Percentiles rank a stretch among this genome's conserved stretches.
These are phyloP conservation scores for Tribolium freemani DNA, from an alignment of 2,888 invertebrate species.

Conservation along the genomic window DNA sequence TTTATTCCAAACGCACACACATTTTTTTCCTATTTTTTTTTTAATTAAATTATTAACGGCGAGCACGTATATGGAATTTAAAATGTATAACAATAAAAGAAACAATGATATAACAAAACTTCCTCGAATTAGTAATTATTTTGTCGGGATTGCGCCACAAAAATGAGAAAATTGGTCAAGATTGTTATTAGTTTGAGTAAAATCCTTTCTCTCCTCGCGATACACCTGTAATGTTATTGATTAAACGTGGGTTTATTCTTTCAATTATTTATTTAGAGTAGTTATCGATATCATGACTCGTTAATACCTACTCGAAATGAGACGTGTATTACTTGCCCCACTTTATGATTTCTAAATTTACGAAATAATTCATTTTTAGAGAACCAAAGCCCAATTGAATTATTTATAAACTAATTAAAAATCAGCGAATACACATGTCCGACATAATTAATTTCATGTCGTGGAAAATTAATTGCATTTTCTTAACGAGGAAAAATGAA, in stretches of 20 bases:
- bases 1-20: constrained; percentile 8
- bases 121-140: not conserved
- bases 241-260: not conserved
- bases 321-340: not conserved
- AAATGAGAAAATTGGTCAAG: not conserved
- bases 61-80: not conserved
- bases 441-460: not conserved
- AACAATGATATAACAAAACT: not conserved
- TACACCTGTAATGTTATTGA: not conserved
- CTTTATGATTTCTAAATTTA: not conserved
- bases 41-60: not conserved
- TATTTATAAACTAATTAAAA: not conserved
- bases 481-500: not conserved
- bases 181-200: not conserved
- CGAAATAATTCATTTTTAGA: not conserved
- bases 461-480: not conserved
- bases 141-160: not conserved
- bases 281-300: not conserved
- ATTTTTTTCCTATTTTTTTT: not conserved
- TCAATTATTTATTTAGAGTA: not conserved
- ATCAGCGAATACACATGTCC: not conserved
- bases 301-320: not conserved
- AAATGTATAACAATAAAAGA: not conserved
- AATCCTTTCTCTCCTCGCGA: not conserved
- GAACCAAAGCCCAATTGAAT: not conserved